A percentile compares a stretch with the other conserved stretches of the same genome.
Conservation (phyloP, 2,113 vertebrate genomes). For the Corythoichthys haematopterus region DNA sequence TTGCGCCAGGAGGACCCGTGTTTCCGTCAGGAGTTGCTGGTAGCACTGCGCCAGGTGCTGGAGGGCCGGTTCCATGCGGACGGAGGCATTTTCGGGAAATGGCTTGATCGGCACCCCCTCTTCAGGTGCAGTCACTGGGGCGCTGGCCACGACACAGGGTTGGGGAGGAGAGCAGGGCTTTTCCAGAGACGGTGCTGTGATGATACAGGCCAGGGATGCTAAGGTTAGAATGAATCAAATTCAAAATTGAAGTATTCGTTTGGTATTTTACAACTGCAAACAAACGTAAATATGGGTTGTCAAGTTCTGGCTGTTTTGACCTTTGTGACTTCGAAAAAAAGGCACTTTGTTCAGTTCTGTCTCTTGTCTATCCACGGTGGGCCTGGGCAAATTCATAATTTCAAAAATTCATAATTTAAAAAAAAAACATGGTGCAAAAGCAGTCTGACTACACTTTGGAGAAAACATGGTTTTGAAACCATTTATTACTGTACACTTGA, state of each 20-base stretch:
- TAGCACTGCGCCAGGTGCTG: slow-evolving; percentile 44
- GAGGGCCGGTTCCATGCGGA: slow-evolving; percentile 30
- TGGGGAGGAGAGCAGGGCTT: not conserved
- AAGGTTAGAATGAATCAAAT: not conserved
- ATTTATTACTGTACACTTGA: too few species aligned
- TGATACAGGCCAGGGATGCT: not conserved
- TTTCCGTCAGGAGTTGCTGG: slow-evolving; percentile 51
- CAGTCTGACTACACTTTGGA: too few species aligned
- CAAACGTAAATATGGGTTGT: too few species aligned
- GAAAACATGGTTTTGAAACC: too few species aligned
- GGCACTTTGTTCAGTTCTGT: too few species aligned
- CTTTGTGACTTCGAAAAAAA: too few species aligned
- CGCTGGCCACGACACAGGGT: not conserved
- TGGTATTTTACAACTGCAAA: too few species aligned
- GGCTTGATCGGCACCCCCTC: not conserved
- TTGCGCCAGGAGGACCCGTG: slow-evolving; percentile 42
- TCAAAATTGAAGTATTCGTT: not conserved
- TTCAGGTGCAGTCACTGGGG: slow-evolving; percentile 1
- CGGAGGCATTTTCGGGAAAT: not conserved
- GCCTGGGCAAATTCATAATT: too few species aligned
- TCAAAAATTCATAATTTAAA: too few species aligned
- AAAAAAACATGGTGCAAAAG: too few species aligned
- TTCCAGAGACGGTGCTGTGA: not conserved
- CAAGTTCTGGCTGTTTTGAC: too few species aligned
- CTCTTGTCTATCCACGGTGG: too few species aligned